A percentile compares a stretch with the other conserved stretches of the same genome.
Conservation (phyloP, 2,113 vertebrate species). For the Heloderma charlesbogerti region DNA sequence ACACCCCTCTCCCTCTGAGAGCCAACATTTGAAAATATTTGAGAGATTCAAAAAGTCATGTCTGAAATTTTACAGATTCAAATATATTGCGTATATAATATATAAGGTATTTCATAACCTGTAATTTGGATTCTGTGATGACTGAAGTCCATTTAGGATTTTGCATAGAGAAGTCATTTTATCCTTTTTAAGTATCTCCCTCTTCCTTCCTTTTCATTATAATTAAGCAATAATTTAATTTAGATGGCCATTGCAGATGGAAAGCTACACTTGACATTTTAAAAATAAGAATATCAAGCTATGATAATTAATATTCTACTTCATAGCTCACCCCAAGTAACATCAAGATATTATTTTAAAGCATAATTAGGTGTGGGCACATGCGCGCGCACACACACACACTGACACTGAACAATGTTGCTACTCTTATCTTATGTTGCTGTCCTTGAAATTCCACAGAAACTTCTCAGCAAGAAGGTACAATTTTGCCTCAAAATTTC, state of each 20-base stretch:
- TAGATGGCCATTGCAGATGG: background rate
- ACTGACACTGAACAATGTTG: background rate
- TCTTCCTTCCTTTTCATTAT: background rate
- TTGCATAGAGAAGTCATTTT: background rate
- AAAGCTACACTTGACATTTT: background rate
- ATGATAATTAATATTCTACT: slow-evolving; percentile 34
- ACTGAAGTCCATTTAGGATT: background rate
- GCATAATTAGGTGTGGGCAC: slow-evolving; percentile 1
- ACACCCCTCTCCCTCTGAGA: background rate
- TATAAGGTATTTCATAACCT: background rate
- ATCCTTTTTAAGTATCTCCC: background rate
- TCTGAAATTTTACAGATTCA: background rate
- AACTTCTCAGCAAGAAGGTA: background rate
- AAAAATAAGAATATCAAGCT: slow-evolving; percentile 6
- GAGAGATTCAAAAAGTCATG: background rate
- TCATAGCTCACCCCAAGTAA: slow-evolving; percentile 9
- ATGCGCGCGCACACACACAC: background rate
- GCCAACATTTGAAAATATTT: background rate
- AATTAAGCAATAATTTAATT: background rate
- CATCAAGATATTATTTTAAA: background rate
- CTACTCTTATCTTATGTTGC: background rate
- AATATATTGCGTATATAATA: background rate
- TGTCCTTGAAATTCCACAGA: slow-evolving; percentile 2
- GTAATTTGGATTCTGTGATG: background rate
- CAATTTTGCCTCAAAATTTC: background rate